These are phyloP conservation scores for Myioborus melanocephalus DNA, from an alignment of 2,797 vertebrate species.

Conservation along the genomic window DNA sequence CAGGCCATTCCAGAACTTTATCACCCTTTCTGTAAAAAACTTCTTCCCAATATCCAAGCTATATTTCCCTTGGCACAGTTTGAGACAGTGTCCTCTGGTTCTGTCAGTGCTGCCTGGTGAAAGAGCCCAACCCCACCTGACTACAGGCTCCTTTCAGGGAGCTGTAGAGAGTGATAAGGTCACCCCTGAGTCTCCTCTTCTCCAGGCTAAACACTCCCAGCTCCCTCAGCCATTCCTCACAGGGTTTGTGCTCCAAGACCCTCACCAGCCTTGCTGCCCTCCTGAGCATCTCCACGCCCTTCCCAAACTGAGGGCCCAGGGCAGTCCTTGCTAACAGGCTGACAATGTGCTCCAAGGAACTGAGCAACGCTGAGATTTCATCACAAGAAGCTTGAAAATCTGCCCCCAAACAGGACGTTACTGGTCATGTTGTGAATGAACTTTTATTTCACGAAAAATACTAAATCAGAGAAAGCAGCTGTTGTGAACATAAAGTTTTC, in stretches of 20 bases:
- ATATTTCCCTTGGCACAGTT: rapidly evolving
- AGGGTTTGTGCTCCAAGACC: neutral
- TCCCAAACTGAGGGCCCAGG: neutral
- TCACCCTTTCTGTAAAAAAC: neutral
- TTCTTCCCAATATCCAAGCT: neutral
- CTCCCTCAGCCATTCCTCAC: neutral
- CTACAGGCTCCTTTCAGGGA: neutral
- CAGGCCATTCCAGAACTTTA: neutral
- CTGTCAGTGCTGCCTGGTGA: neutral
- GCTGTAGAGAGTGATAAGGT: neutral
- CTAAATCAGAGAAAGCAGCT: neutral
- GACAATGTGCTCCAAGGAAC: neutral
- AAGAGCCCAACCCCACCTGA: neutral
- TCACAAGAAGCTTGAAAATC: neutral
- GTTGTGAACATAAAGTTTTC: neutral
- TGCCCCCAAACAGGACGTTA: neutral
- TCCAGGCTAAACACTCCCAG: neutral
- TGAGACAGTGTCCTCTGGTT: neutral
- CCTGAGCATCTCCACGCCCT: neutral
- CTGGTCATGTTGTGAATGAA: neutral
- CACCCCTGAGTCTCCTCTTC: neutral
- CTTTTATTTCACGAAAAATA: neutral
- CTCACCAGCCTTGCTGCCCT: neutral
- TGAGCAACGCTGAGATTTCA: neutral
- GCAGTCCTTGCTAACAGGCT: neutral